phyloP scores from a whole-genome alignment of 2,888 invertebrate genomes.

The Stegana nigrithorax region DNA sequence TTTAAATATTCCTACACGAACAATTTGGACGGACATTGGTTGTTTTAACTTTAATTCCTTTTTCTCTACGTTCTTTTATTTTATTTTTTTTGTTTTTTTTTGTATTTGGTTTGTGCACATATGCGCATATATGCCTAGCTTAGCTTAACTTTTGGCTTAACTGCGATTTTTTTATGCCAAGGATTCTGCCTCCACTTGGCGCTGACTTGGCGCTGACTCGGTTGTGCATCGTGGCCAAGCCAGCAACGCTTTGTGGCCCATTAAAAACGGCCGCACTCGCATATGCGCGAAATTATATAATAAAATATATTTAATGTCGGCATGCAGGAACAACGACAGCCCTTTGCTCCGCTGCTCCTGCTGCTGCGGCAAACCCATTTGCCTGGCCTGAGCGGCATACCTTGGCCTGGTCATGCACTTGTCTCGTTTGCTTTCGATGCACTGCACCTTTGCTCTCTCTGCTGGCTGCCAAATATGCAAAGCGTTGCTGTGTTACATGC shows the following conservation, averaged over 20 bases:
- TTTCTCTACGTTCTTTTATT: no score
- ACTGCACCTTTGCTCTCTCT: conserved; percentile 23
- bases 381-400: conserved; percentile 34
- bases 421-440: conserved; percentile 44
- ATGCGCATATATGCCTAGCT: conserved; percentile 23
- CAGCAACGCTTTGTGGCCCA: not conserved
- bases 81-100: not conserved
- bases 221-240: conserved; percentile 11
- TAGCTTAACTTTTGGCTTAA: not conserved
- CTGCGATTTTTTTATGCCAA: conserved; percentile 11
- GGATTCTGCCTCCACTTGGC: conserved; percentile 24
- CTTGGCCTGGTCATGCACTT: conserved; percentile 44
- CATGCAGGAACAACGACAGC: not conserved
- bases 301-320: conserved; percentile 35
- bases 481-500: no score
- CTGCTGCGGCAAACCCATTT: conserved; percentile 45
- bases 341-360: not conserved
- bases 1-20: no score
- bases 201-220: conserved; percentile 34
- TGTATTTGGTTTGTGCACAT: conserved; percentile 18
- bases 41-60: no score
- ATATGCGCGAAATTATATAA: conserved; percentile 45
- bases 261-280: conserved; percentile 29
- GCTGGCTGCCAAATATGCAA: conserved; percentile 58
- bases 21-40: no score